Evolutionary conservation across 2,797 vertebrate species (phyloP).

Genomic region (Denticeps clupeoides): DNA sequence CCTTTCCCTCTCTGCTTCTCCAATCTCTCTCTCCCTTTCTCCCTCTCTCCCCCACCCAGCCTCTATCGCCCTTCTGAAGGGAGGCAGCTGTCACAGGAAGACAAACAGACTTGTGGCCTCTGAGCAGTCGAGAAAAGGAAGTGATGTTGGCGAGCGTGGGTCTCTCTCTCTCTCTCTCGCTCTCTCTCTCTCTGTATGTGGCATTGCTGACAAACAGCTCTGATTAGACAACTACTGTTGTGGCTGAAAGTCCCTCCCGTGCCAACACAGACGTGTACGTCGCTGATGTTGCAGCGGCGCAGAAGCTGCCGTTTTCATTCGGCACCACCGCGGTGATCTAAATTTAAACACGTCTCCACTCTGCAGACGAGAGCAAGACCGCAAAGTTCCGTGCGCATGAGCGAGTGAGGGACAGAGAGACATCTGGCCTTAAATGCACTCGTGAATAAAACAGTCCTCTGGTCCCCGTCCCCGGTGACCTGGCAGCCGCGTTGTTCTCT

Average conservation of each 20-base stretch:
- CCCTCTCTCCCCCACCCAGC: not conserved
- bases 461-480: not conserved
- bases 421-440: not conserved
- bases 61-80: slow-evolving; percentile 14
- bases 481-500: too few relatives aligned
- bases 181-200: not conserved
- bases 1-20: not conserved
- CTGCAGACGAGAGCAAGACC: not conserved
- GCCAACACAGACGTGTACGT: too few relatives aligned
- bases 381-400: not conserved
- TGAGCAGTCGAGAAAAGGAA: not conserved
- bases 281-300: not conserved
- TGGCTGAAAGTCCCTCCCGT: too few relatives aligned
- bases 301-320: too few relatives aligned
- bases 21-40: not conserved
- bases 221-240: too few relatives aligned
- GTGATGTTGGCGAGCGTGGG: slow-evolving; percentile 16
- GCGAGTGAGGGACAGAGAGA: not conserved
- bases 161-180: not conserved
- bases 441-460: not conserved
- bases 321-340: too few relatives aligned
- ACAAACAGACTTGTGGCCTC: slow-evolving; percentile 2
- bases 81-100: slow-evolving; percentile 23
- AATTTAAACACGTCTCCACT: not conserved
- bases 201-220: too few relatives aligned